A percentile compares a stretch with the other conserved stretches of the same genome.
Evolutionary conservation across 2,797 vertebrate species (phyloP).

Genomic region (Eptatretus atami): DNA sequence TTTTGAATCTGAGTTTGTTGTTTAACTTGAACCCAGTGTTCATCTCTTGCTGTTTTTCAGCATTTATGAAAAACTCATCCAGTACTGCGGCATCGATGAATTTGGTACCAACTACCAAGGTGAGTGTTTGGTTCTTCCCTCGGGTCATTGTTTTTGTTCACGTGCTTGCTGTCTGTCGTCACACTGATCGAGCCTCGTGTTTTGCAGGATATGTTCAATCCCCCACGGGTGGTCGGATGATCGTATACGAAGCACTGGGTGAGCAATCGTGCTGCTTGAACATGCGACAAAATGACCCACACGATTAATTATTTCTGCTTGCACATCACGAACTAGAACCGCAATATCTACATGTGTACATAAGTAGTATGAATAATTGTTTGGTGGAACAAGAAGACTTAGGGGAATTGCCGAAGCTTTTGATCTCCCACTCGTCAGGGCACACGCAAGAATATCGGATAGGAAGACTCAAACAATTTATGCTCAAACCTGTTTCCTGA

Average conservation of each 20-base stretch:
- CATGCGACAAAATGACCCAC: too few species aligned
- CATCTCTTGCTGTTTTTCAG: slow-evolving; percentile 14
- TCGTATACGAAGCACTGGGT: slow-evolving; percentile 81
- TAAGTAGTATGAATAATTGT: too few species aligned
- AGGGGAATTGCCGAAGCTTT: too few species aligned
- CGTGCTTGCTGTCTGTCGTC: background rate
- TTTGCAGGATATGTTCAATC: slow-evolving; percentile 68
- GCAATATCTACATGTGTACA: too few species aligned
- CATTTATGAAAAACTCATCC: slow-evolving; percentile 92
- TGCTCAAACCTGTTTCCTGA: too few species aligned
- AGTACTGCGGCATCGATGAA: slow-evolving; percentile 79
- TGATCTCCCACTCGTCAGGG: too few species aligned
- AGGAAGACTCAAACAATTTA: too few species aligned
- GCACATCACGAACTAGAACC: too few species aligned
- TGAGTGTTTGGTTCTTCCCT: slow-evolving; percentile 9
- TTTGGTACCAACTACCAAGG: slow-evolving; percentile 86
- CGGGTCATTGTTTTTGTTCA: background rate
- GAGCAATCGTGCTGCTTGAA: slow-evolving; percentile 4
- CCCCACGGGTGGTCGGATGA: slow-evolving; percentile 92
- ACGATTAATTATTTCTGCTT: too few species aligned
- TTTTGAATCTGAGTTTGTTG: too few species aligned
- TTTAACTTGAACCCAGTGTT: background rate
- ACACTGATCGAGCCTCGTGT: slow-evolving; percentile 9
- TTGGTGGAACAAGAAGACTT: too few species aligned
- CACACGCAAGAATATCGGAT: too few species aligned